phyloP scores from a whole-genome alignment of 23 tunicate genomes.

The Trididemnum miniatum region DNA sequence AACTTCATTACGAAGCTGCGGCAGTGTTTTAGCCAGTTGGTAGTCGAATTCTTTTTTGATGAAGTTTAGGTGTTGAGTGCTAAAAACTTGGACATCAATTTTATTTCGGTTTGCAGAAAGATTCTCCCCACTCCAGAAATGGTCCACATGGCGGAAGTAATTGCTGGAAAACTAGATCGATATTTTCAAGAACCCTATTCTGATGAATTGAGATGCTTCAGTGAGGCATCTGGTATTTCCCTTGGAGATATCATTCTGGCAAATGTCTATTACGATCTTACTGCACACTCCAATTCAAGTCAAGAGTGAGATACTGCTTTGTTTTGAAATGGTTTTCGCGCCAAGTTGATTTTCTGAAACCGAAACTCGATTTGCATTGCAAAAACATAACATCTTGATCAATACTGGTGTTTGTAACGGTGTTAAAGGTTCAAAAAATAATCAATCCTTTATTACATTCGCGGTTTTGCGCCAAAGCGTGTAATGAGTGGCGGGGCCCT shows the following conservation, averaged over 20 bases:
- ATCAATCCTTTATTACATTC: too few relatives aligned
- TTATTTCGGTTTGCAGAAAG: not conserved
- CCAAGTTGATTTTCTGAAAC: too few relatives aligned
- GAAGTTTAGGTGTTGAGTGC: not conserved
- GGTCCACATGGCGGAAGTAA: conserved; percentile 24
- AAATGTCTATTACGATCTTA: conserved; percentile 65
- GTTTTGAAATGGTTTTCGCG: too few relatives aligned
- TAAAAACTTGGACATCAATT: not conserved
- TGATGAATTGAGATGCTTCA: conserved; percentile 84
- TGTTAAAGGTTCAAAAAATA: too few relatives aligned
- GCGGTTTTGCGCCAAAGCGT: too few relatives aligned
- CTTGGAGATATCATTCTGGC: conserved; percentile 53
- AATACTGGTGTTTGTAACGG: too few relatives aligned
- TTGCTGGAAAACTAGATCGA: conserved; percentile 43
- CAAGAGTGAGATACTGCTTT: too few relatives aligned
- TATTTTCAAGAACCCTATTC: conserved; percentile 68
- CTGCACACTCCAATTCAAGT: conserved; percentile 27
- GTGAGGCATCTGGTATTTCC: conserved; percentile 38
- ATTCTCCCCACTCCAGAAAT: conserved; percentile 27
- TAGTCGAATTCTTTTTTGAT: not conserved
- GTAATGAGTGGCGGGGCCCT: too few relatives aligned
- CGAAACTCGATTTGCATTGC: too few relatives aligned
- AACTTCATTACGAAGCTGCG: too few relatives aligned
- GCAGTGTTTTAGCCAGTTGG: not conserved
- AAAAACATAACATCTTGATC: too few relatives aligned